Base-by-base conservation (phyloP, 2,797 vertebrate species). In the Pseudochirops cupreus region DNA sequence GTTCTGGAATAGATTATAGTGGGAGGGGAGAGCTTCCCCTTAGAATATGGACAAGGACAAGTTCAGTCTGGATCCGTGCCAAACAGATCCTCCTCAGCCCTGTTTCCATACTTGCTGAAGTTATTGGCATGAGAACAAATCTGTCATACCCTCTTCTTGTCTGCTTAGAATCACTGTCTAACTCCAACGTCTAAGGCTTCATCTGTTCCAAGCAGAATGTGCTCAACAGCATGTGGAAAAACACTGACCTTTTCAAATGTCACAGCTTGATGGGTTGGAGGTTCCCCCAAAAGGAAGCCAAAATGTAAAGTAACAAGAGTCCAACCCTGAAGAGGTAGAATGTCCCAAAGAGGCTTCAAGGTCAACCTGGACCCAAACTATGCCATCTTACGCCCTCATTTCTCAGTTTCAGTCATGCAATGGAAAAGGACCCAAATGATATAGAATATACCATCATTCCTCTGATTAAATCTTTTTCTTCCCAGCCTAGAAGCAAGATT, bases 241-340 rank as follows among this genome's bases (percentile, higher is more conserved):
- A 92, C 0, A 58, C n/a, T 46, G 91, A 93, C 92, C 94, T 97
- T 98, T 96, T 46, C 93, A 97, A 95, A 96, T 55, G 67, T 21
- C 95, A 94, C 55, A 14, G 53, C 94, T 82, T 18, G 74, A 90
- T n/a, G 14, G 50, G 55, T 0, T 31, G n/a, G 92, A 28, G 54
- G 0, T 5, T 59, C 46, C 53, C 59, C 67, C 29, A 93, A 93
- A 82, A 93, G 39, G 33, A 53, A 94, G 94, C 94, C 89, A 54
- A 74, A 46, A 39, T 2, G 0, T 82, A 16, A 96, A 92, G 56
- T 39, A 24, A 0, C 46, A 91, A 90, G 57, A 13, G 31, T 82
- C 59, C 92, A 95, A 97, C 94, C 56, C 90, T 4, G n/a, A 87
- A 18, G 50, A 90, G 46, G 94, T 62, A n/a, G 95, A 96, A 93